Base-by-base conservation (phyloP, 2,888 invertebrate genomes). In the Eugnorisma glareosa region DNA sequence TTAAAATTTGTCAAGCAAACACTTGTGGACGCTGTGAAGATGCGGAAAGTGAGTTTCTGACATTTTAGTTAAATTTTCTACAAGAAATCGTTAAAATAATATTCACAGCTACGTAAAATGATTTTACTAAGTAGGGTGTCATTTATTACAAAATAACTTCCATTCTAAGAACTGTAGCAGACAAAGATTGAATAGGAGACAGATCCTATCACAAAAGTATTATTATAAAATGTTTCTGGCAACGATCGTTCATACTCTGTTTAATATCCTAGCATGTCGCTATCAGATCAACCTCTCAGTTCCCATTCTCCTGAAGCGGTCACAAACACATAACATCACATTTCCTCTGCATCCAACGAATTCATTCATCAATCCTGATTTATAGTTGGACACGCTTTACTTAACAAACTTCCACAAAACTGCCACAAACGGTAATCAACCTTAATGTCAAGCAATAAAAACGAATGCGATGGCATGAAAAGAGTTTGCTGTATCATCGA, bases 341-440 rank as follows among this genome's bases (percentile, higher is more conserved):
- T 78, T 82, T 78, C 73, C 75, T 31, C 35, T 76, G 87, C 84
- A 84, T 78, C 79, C 69, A 73, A 79, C 83, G 75, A 87, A 83
- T 86, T 82, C 80, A 85, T 85, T 88, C 85, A 89, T 88, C 86
- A 87, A 84, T 79, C 79, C 76, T 85, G 87, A 90, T 88, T 87
- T 89, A 89, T 85, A 84, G 86, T 82, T 81, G 77, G 81, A 69
- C 77, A 81, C 71, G 74, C 48, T 68, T 79, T 83, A 43, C 70
- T 18, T 40, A 70, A 67, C 86, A 75, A 82, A 73, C 37, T 73
- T 75, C 51, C 51, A 77, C 35, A 35, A 63, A 74, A 64, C 37
- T 48, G 31, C 54, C 67, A n/a, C 82, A 82, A 77, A 54, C 85
- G n/a, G 73, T 73, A 85, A 82, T 87, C 82, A 70, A 77, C 87